Percentiles rank a stretch among this genome's conserved stretches.
Evolutionary conservation across 1,140 invertebrate species (phyloP).

Genomic region (Augochlora pura): DNA sequence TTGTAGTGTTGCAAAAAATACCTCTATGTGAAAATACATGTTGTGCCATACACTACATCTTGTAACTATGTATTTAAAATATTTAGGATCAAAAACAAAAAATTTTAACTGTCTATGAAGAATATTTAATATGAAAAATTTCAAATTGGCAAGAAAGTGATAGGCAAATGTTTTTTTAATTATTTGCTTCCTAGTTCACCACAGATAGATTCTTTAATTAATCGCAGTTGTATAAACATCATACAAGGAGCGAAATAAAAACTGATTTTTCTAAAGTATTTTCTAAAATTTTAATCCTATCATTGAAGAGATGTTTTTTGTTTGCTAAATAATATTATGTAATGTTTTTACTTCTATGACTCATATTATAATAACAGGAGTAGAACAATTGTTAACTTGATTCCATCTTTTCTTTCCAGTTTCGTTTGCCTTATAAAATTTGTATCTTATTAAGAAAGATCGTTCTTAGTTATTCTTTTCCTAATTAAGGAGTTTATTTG

Average conservation of each 20-base stretch:
- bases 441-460: neutral
- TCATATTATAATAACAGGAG: no score
- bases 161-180: neutral
- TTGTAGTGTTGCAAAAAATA: neutral
- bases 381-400: no score
- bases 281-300: neutral
- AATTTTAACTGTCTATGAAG: neutral
- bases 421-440: neutral
- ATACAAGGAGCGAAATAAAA: neutral
- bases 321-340: no score
- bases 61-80: neutral
- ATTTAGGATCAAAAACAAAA: neutral
- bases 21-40: constrained; percentile 2
- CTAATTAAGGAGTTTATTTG: neutral
- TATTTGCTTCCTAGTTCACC: neutral
- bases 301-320: neutral
- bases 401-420: neutral
- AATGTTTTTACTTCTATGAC: no score
- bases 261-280: neutral
- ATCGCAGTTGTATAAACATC: no score
- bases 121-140: neutral
- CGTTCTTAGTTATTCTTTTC: neutral
- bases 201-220: neutral
- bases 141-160: neutral
- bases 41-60: constrained; percentile 11